Base-by-base conservation (phyloP, 2,113 vertebrate genomes). In the Nibea albiflora region DNA sequence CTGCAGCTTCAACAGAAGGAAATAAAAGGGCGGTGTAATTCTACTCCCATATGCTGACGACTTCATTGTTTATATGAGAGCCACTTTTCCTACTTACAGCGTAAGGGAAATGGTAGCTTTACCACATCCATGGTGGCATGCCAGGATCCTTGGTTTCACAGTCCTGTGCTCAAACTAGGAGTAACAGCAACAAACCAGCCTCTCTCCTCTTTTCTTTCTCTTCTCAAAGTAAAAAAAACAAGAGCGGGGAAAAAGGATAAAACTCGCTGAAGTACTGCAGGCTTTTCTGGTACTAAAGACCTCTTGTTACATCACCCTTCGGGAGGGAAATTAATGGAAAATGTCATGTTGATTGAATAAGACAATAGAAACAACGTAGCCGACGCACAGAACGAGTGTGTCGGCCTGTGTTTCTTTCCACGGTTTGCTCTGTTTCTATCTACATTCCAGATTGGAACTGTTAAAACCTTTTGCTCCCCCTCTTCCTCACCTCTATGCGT, bases 391-490 rank as follows among this genome's bases (percentile, higher is more conserved):
- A 68, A 80, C 50, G 47, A 31, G 81, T 24, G 66, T 50, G 78
- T 83, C n/a, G 60, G 31, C 47, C 2, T 8, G 73, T 28, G 44
- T 75, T 74, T 81, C 68, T 88, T 68, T 89, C 86, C 81, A 88
- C 61, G 9, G 62, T 89, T 87, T 87, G 93, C 88, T 93, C 95
- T 70, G 12, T 93, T 95, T 93, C 91, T 94, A 88, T 93, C 94
- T 95, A 95, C 95, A 94, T 97, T 96, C 96, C 97, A 96, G 89
- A 94, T 93, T 61, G 60, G 64, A 94, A 95, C 94, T 78, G 70
- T 78, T 84, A 22, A 66, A 80, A 84, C 73, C 80, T 82, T 60
- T 70, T 54, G 52, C 62, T 78, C 60, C 75, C 75, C 31, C 60
- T 80, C 60, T 53, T 86, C 86, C 53, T 83, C 88, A 86, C 70